Percentiles rank a stretch among this genome's conserved stretches.
These are phyloP conservation scores for Rhagoletis pomonella DNA, from an alignment of 1,140 invertebrate genomes.

Conservation along the genomic window DNA sequence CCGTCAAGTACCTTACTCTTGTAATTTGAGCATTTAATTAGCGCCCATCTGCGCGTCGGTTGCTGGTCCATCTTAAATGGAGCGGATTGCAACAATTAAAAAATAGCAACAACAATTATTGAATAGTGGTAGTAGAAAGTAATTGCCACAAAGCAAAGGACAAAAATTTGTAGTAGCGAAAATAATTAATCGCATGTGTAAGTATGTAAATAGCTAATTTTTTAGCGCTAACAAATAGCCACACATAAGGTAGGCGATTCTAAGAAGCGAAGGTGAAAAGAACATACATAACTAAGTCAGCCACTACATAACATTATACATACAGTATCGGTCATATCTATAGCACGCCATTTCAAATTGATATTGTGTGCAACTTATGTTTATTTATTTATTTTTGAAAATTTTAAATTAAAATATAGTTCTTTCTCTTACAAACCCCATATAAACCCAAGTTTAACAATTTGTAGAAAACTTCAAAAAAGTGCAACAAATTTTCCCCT, in stretches of 20 bases:
- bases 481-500: too few relatives aligned
- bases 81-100: not conserved
- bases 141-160: conserved; percentile 1
- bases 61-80: not conserved
- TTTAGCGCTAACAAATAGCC: not conserved
- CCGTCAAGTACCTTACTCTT: not conserved
- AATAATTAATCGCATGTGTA: not conserved
- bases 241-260: not conserved
- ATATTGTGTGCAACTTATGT: too few relatives aligned
- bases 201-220: too few relatives aligned
- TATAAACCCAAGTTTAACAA: too few relatives aligned
- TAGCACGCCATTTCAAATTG: too few relatives aligned
- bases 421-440: too few relatives aligned
- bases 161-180: not conserved
- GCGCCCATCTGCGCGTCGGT: conserved; percentile 27
- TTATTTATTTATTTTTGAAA: too few relatives aligned
- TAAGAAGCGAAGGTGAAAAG: not conserved
- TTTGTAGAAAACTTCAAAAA: too few relatives aligned
- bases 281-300: not conserved
- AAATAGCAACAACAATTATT: not conserved
- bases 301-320: too few relatives aligned
- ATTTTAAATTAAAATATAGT: too few relatives aligned
- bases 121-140: too few relatives aligned
- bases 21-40: conserved; percentile 44
- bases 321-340: too few relatives aligned